Conservation (phyloP, 2,888 invertebrate species). For the Craniophora ligustri region DNA sequence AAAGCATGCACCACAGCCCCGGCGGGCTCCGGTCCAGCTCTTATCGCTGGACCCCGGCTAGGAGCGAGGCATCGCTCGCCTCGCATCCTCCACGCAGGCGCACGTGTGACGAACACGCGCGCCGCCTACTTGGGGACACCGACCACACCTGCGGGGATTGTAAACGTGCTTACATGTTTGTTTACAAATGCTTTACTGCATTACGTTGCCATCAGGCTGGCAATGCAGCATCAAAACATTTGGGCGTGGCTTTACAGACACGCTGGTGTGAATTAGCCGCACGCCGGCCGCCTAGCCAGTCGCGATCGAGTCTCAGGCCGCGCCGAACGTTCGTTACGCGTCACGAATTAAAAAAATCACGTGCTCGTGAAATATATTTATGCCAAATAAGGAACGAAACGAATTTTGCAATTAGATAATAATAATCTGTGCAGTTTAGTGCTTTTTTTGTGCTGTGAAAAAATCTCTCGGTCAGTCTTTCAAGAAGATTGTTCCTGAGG, state of each 20-base stretch:
- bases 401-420: slow-evolving; percentile 25
- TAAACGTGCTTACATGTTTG: slow-evolving; percentile 30
- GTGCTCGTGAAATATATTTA: slow-evolving; percentile 30
- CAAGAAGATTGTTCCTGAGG: slow-evolving; percentile 60
- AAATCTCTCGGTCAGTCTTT: slow-evolving; percentile 64
- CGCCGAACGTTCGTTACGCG: slow-evolving; percentile 36
- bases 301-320: slow-evolving; percentile 38
- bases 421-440: slow-evolving; percentile 20
- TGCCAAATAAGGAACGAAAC: slow-evolving; percentile 37
- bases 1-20: too few species aligned
- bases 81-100: too few species aligned
- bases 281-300: slow-evolving; percentile 52
- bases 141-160: slow-evolving; percentile 13
- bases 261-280: slow-evolving; percentile 47
- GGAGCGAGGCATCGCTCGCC: too few species aligned
- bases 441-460: slow-evolving; percentile 50
- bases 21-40: too few species aligned
- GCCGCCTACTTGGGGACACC: slow-evolving; percentile 2
- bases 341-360: slow-evolving; percentile 34
- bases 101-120: neutral
- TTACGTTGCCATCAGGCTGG: slow-evolving; percentile 43
- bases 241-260: slow-evolving; percentile 72
- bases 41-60: too few species aligned
- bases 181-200: slow-evolving; percentile 52
- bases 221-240: slow-evolving; percentile 70